Percentiles rank a stretch among this genome's conserved stretches.
These are phyloP conservation scores for Neoitamus cyanurus DNA, from an alignment of 2,888 invertebrate genomes.

Conservation along the genomic window DNA sequence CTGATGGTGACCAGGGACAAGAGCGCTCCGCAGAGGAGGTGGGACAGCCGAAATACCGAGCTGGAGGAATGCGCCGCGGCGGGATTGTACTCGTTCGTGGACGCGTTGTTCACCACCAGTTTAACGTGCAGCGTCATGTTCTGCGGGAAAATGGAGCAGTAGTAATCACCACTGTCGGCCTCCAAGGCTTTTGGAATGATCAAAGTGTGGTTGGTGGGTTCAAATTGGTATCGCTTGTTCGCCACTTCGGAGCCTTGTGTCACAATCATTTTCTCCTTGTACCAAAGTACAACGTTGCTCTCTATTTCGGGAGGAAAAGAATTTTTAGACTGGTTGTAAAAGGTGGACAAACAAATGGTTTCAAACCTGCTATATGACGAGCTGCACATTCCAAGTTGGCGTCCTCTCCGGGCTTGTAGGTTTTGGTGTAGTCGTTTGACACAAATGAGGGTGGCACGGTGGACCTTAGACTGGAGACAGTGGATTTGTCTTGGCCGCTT, in stretches of 20 bases:
- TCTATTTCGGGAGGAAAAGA: not conserved
- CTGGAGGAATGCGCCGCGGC: constrained; percentile 53
- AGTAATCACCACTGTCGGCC: constrained; percentile 56
- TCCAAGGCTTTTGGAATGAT: constrained; percentile 57
- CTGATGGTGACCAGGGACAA: not conserved
- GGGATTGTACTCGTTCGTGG: constrained; percentile 57
- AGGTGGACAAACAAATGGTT: no score
- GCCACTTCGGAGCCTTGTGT: constrained; percentile 55
- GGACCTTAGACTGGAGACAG: constrained; percentile 32
- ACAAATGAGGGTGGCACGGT: constrained; percentile 46
- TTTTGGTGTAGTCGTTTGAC: constrained; percentile 9
- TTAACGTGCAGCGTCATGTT: constrained; percentile 52
- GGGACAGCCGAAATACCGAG: not conserved
- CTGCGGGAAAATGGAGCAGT: constrained; percentile 56
- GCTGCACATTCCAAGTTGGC: constrained; percentile 44
- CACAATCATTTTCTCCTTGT: constrained; percentile 52
- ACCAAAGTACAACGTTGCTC: constrained; percentile 57
- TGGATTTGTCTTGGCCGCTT: constrained; percentile 26
- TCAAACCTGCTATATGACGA: constrained; percentile 37
- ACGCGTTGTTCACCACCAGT: constrained; percentile 56
- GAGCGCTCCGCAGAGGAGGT: not conserved
- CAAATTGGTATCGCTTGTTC: constrained; percentile 54
- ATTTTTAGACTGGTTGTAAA: not conserved
- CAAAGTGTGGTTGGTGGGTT: constrained; percentile 54
- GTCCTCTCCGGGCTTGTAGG: constrained; percentile 43